These are phyloP conservation scores for Bombyx huttoni DNA, from an alignment of 2,888 invertebrate genomes.

Conservation along the genomic window DNA sequence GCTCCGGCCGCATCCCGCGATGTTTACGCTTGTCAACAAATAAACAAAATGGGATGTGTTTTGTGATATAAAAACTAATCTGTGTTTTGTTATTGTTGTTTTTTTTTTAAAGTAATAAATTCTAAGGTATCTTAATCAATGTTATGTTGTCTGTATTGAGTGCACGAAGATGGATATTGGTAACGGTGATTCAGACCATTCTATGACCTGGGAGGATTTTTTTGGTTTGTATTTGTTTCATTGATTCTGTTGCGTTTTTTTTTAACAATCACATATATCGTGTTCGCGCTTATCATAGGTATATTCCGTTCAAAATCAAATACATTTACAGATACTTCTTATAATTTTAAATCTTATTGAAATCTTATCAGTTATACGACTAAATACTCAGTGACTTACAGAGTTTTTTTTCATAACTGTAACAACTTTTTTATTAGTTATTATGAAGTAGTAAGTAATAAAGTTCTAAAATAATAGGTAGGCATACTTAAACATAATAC, in stretches of 20 bases:
- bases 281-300: too few relatives aligned
- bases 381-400: too few relatives aligned
- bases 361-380: too few relatives aligned
- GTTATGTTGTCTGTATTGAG: constrained; percentile 27
- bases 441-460: too few relatives aligned
- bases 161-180: constrained; percentile 64
- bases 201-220: constrained; percentile 81
- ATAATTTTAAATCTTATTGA: too few relatives aligned
- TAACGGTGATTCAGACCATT: constrained; percentile 76
- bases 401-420: too few relatives aligned
- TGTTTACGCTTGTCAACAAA: constrained; percentile 61
- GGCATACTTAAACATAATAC: too few relatives aligned
- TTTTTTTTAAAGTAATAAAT: constrained; percentile 4
- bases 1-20: constrained; percentile 28
- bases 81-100: constrained; percentile 13
- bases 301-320: too few relatives aligned
- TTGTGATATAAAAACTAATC: constrained; percentile 26
- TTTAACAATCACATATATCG: too few relatives aligned
- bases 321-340: too few relatives aligned
- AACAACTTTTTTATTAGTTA: too few relatives aligned
- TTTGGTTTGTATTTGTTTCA: constrained; percentile 68
- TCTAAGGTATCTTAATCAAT: neutral
- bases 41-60: constrained; percentile 25
- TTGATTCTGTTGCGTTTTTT: neutral
- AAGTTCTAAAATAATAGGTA: too few relatives aligned